Percentiles rank a stretch among this genome's conserved stretches.
Evolutionary conservation across 2,888 invertebrate species (phyloP).

Genomic region (Corbicula japonica): DNA sequence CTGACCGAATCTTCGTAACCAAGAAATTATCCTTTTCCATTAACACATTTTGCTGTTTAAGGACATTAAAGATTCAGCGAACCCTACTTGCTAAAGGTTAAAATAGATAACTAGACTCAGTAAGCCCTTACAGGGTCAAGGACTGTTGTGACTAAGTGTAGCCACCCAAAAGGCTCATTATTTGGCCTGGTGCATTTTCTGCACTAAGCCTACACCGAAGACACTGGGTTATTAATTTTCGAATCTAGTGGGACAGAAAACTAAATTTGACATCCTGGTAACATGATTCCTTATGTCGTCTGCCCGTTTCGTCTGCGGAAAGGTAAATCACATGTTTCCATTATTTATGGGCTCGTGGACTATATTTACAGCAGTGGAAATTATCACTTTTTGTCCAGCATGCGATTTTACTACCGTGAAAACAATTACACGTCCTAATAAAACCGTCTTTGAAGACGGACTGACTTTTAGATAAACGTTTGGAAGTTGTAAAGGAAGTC

Average conservation of each 20-base stretch:
- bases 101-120: no score
- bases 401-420: slow-evolving; percentile 55
- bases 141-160: no score
- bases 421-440: slow-evolving; percentile 50
- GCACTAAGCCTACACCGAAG: neutral
- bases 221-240: slow-evolving; percentile 40
- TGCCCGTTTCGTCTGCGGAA: slow-evolving; percentile 65
- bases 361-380: slow-evolving; percentile 65
- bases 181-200: no score
- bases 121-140: no score
- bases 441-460: slow-evolving; percentile 52
- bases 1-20: no score
- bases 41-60: no score
- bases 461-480: slow-evolving; percentile 36
- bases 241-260: slow-evolving; percentile 61
- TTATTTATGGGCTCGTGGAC: slow-evolving; percentile 64
- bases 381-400: slow-evolving; percentile 57
- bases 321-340: slow-evolving; percentile 65
- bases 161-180: no score
- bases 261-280: slow-evolving; percentile 64
- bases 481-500: slow-evolving; percentile 31
- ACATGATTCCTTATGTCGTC: slow-evolving; percentile 62
- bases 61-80: no score
- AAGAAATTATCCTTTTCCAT: no score
- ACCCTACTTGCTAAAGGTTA: no score